These are phyloP conservation scores for Sitodiplosis mosellana DNA, from an alignment of 1,140 invertebrate species.

Conservation along the genomic window DNA sequence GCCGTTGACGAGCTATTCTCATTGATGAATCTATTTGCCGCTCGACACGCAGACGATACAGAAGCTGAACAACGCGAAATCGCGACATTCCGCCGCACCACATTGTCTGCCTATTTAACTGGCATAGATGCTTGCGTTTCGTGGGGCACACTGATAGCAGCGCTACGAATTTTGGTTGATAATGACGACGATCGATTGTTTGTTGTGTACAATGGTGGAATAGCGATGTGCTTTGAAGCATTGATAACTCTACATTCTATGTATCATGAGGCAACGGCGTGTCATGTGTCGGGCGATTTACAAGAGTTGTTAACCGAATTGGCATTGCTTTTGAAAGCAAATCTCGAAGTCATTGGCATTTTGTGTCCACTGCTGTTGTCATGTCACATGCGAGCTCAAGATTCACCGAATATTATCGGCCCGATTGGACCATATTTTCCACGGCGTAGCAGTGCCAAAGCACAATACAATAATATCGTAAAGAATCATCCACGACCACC, in stretches of 20 bases:
- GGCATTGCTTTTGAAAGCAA: conserved; percentile 24
- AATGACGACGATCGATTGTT: conserved; percentile 74
- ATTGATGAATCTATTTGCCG: conserved; percentile 67
- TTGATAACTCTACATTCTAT: conserved; percentile 80
- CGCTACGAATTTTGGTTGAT: conserved; percentile 70
- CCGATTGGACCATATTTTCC: conserved; percentile 23
- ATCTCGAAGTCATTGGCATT: conserved; percentile 59
- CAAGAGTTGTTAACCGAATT: conserved; percentile 61
- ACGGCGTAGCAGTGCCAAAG: conserved; percentile 15
- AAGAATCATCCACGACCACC: conserved; percentile 24
- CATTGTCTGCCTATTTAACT: conserved; percentile 63
- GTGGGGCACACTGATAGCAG: conserved; percentile 70
- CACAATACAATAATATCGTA: conserved; percentile 15
- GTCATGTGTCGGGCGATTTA: conserved; percentile 65
- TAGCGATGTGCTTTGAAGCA: conserved; percentile 77
- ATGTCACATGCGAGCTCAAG: conserved; percentile 64
- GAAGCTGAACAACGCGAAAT: conserved; percentile 68
- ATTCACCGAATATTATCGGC: conserved; percentile 46
- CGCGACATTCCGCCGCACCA: conserved; percentile 59
- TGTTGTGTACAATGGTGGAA: conserved; percentile 71
- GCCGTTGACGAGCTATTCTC: conserved; percentile 77
- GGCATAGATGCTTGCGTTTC: conserved; percentile 27
- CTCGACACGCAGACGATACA: conserved; percentile 50
- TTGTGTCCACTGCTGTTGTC: conserved; percentile 68
- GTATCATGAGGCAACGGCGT: conserved; percentile 84